Percentiles rank a stretch among this genome's conserved stretches.
Conservation (phyloP, 2,113 vertebrate genomes). For the Leucoraja erinaceus region DNA sequence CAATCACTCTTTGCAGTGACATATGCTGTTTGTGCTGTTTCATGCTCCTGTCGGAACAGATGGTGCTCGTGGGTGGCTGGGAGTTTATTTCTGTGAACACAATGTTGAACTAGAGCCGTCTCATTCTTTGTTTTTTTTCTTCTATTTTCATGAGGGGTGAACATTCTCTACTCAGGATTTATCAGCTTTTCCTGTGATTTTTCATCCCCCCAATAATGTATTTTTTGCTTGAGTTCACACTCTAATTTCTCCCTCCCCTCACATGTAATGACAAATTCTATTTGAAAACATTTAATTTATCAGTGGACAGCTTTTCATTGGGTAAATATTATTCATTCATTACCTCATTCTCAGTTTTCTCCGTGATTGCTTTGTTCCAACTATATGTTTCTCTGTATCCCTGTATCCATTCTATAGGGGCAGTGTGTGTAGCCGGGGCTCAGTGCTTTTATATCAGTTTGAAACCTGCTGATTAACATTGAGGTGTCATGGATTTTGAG, state of each 20-base stretch:
- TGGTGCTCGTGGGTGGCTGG: not conserved
- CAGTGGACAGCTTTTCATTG: not conserved
- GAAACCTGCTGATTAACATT: not conserved
- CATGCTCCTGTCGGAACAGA: constrained; percentile 24
- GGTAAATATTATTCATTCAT: not conserved
- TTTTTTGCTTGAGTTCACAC: not conserved
- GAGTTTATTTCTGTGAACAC: not conserved
- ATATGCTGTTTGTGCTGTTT: not conserved
- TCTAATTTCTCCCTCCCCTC: not conserved
- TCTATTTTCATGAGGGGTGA: not conserved
- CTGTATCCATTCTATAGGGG: too few relatives aligned
- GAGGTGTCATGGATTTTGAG: not conserved
- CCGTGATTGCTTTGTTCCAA: not conserved
- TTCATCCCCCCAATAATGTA: not conserved
- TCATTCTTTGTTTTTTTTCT: not conserved
- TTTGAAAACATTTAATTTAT: not conserved
- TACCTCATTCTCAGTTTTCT: not conserved
- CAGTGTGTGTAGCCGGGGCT: not conserved
- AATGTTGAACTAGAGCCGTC: not conserved
- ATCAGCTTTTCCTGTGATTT: not conserved
- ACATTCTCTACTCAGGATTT: not conserved
- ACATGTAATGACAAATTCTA: not conserved
- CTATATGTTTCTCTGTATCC: not conserved
- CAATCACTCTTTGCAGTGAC: constrained; percentile 20
- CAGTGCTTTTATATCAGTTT: not conserved